These are phyloP conservation scores for Pygoscelis adeliae DNA, from an alignment of 2,113 vertebrate species.

Conservation along the genomic window DNA sequence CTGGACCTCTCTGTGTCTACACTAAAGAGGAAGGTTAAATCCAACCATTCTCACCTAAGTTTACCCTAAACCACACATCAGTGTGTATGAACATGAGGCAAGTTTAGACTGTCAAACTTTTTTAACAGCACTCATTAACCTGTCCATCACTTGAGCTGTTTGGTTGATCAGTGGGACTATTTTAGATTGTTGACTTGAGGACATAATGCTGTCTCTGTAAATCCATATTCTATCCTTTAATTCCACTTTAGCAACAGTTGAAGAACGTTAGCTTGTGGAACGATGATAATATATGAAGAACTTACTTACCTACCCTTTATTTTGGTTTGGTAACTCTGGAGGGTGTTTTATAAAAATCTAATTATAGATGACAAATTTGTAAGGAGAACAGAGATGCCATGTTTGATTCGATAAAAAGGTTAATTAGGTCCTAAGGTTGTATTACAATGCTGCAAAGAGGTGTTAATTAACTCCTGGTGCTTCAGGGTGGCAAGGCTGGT, in stretches of 20 bases:
- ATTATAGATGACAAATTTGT: neutral
- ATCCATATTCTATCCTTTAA: neutral
- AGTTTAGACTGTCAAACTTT: neutral
- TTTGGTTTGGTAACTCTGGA: neutral
- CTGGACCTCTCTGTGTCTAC: neutral
- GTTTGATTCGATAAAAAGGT: neutral
- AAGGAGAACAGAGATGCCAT: neutral
- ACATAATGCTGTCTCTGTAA: neutral
- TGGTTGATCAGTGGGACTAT: neutral
- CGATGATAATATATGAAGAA: neutral
- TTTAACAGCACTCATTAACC: neutral
- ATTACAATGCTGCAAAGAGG: neutral
- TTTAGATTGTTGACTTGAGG: neutral
- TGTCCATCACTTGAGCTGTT: neutral
- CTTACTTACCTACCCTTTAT: neutral
- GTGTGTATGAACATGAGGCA: neutral
- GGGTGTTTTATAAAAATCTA: neutral
- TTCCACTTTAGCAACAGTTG: neutral
- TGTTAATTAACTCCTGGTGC: neutral
- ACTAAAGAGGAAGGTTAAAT: neutral
- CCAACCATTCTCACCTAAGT: neutral
- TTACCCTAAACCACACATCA: neutral
- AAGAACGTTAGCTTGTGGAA: neutral
- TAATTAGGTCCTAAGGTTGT: neutral
- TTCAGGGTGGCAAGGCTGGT: neutral